These are phyloP conservation scores for Psettodes erumei DNA, from an alignment of 2,113 vertebrate species.

Conservation along the genomic window DNA sequence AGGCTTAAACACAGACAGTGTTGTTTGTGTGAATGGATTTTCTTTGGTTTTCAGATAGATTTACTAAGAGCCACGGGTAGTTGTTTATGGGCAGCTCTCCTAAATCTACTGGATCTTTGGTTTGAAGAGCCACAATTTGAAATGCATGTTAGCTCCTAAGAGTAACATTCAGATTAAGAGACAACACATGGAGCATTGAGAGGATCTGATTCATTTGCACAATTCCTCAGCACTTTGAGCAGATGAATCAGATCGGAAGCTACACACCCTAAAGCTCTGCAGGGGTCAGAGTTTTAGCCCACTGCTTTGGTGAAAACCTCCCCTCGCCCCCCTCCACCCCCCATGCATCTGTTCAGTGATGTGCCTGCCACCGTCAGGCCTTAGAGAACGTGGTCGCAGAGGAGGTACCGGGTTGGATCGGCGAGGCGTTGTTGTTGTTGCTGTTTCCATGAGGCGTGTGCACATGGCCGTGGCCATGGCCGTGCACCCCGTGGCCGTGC, in stretches of 20 bases:
- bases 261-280: constrained; percentile 52
- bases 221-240: constrained; percentile 40
- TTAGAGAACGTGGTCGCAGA: constrained; percentile 92
- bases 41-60: constrained; percentile 66
- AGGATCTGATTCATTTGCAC: constrained; percentile 59
- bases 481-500: constrained; percentile 68
- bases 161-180: constrained; percentile 50
- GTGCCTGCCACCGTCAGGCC: constrained; percentile 84
- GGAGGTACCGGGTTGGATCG: constrained; percentile 87
- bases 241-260: constrained; percentile 51
- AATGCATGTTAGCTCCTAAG: constrained; percentile 29
- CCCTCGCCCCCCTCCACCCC: constrained; percentile 23
- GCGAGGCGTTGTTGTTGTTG: constrained; percentile 79
- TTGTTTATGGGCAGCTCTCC: constrained; percentile 24
- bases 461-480: constrained; percentile 60
- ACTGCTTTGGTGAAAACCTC: constrained; percentile 18
- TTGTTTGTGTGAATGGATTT: constrained; percentile 31
- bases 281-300: constrained; percentile 20
- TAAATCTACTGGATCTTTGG: constrained; percentile 70
- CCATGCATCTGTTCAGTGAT: constrained; percentile 16
- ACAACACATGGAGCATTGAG: constrained; percentile 33
- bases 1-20: constrained; percentile 34
- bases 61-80: constrained; percentile 28
- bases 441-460: constrained; percentile 69
- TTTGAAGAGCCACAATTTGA: constrained; percentile 46